Conservation (phyloP, 37 sponge, comb jelly and placozoan species). For the Hexactinellida sp. region DNA sequence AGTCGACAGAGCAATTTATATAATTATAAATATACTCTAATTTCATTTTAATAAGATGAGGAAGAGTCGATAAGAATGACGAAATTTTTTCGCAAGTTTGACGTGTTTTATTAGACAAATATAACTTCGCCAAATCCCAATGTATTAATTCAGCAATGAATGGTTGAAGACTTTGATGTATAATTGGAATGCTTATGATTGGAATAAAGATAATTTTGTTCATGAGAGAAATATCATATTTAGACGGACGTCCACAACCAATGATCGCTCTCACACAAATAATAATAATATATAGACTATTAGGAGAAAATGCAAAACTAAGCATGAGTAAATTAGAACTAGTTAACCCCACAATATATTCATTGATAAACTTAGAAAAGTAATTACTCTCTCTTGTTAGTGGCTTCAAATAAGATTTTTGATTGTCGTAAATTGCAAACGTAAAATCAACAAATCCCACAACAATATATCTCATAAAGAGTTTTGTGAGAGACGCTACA, state of each 20-base stretch:
- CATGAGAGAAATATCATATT: not conserved
- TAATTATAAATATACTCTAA: no score
- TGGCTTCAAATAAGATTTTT: not conserved
- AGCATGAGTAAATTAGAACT: not conserved
- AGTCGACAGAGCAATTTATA: no score
- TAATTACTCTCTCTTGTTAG: not conserved
- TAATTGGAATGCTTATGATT: not conserved
- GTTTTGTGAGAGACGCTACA: not conserved
- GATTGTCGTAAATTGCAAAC: not conserved
- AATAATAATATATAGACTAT: not conserved
- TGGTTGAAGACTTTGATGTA: not conserved
- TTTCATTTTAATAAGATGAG: no score
- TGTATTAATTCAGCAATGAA: not conserved
- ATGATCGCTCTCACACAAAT: not conserved
- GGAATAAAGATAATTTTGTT: not conserved
- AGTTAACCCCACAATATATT: not conserved
- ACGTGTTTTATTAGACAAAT: not conserved
- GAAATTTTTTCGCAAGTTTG: no score
- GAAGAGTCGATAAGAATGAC: no score
- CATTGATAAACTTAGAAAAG: not conserved
- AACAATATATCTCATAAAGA: not conserved
- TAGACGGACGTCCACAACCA: not conserved
- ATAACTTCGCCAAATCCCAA: not conserved
- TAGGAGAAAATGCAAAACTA: not conserved
- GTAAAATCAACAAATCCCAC: not conserved